These are phyloP conservation scores for Chunga burmeisteri DNA, from an alignment of 2,113 vertebrate genomes.

Conservation along the genomic window DNA sequence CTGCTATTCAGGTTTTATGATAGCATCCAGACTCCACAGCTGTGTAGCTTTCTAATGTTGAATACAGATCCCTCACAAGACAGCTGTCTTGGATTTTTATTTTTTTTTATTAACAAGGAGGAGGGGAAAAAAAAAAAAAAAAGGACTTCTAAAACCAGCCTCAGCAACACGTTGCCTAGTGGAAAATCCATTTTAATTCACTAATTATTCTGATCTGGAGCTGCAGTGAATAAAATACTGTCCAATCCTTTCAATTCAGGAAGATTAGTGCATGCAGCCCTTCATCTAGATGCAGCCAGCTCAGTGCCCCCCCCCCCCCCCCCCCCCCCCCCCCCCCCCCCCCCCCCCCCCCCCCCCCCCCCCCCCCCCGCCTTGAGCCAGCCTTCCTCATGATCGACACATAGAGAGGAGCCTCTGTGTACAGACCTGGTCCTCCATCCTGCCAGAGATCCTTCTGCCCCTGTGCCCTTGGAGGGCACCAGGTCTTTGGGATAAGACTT, in stretches of 20 bases:
- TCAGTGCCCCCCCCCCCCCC: neutral
- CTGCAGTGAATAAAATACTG: neutral
- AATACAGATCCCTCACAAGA: slow-evolving; percentile 48
- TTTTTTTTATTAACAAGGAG: slow-evolving; percentile 34
- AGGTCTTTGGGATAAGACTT: neutral
- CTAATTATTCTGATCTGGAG: slow-evolving; percentile 8
- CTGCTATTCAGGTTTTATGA: slow-evolving; percentile 43
- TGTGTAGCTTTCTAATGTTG: slow-evolving; percentile 57
- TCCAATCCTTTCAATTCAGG: neutral
- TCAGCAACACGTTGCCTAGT: neutral
- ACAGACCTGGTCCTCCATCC: neutral
- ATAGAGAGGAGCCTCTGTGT: neutral
- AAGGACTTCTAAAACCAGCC: slow-evolving; percentile 33
- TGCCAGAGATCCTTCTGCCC: neutral
- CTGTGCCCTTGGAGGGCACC: neutral
- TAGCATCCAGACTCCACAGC: slow-evolving; percentile 68
- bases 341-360: too few species aligned
- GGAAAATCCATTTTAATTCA: slow-evolving; percentile 48
- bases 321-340: accelerated
- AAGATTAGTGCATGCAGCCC: neutral
- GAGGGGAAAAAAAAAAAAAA: neutral
- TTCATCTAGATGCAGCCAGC: neutral
- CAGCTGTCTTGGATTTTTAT: slow-evolving; percentile 55
- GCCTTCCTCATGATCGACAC: neutral
- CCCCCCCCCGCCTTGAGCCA: neutral